Evolutionary conservation across 2,888 invertebrate species (phyloP).

Genomic region (Lamellibrachia satsuma): DNA sequence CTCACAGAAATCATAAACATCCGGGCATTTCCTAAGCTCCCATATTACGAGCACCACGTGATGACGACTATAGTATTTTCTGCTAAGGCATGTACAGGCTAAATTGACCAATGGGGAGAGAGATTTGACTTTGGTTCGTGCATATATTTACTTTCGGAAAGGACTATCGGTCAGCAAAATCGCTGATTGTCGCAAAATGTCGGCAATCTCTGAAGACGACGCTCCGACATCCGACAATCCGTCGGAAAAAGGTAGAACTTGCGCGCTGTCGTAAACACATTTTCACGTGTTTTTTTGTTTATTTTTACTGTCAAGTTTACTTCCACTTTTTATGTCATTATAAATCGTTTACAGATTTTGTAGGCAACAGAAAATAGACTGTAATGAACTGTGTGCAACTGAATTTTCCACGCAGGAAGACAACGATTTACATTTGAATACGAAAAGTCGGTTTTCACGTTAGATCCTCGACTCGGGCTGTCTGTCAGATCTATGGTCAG

Average conservation of each 20-base stretch:
- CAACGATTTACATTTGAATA: neutral
- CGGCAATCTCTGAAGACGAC: slow-evolving; percentile 50
- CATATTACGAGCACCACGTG: neutral
- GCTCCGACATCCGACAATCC: slow-evolving; percentile 49
- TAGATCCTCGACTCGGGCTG: neutral
- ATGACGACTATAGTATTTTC: neutral
- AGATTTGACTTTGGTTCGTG: neutral
- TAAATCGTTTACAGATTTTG: neutral
- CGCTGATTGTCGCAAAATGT: slow-evolving; percentile 52
- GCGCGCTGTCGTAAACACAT: slow-evolving; percentile 30
- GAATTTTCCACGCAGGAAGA: neutral
- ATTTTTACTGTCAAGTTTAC: neutral
- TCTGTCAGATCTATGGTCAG: no score
- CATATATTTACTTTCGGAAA: neutral
- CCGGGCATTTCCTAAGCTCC: slow-evolving; percentile 21
- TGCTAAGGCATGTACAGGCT: neutral
- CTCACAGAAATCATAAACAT: slow-evolving; percentile 25
- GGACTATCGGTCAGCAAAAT: neutral
- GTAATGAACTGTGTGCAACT: neutral
- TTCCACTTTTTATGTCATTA: neutral
- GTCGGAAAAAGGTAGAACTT: slow-evolving; percentile 38
- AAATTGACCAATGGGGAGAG: neutral
- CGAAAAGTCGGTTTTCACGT: neutral
- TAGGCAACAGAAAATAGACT: neutral
- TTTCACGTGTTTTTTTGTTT: neutral